Percentiles rank a stretch among this genome's conserved stretches.
Conservation (phyloP, 2,888 invertebrate genomes). For the Hydroisotoma schaefferi region DNA sequence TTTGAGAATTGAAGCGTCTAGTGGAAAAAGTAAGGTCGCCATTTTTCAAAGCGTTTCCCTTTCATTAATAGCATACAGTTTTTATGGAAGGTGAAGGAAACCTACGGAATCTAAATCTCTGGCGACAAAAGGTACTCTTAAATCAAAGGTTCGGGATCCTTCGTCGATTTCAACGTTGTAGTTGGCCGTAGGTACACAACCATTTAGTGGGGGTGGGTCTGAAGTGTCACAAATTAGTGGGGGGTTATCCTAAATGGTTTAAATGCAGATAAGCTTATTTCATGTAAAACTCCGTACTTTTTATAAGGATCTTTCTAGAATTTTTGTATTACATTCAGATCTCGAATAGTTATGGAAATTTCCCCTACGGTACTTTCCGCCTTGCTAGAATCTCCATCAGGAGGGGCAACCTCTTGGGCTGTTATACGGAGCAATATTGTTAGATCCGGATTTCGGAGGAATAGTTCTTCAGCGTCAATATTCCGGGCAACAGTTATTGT, state of each 20-base stretch:
- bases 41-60: not conserved
- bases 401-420: slow-evolving; percentile 14
- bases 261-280: no score
- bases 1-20: slow-evolving; percentile 16
- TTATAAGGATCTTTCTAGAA: no score
- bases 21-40: not conserved
- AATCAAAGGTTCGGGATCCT: slow-evolving; percentile 5
- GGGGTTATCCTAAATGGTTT: not conserved
- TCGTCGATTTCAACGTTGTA: slow-evolving; percentile 17
- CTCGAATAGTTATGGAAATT: slow-evolving; percentile 10
- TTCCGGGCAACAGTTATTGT: not conserved
- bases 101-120: slow-evolving; percentile 15
- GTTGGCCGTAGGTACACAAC: no score
- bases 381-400: not conserved
- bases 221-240: not conserved
- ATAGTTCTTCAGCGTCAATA: slow-evolving; percentile 21
- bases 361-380: not conserved
- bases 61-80: not conserved
- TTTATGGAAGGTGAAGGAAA: not conserved
- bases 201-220: no score
- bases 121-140: slow-evolving; percentile 4
- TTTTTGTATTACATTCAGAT: slow-evolving; percentile 25
- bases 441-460: not conserved
- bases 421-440: not conserved
- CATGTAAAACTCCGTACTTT: no score